Conservation (phyloP, 2,113 vertebrate species). For the Gasterosteus nipponicus region DNA sequence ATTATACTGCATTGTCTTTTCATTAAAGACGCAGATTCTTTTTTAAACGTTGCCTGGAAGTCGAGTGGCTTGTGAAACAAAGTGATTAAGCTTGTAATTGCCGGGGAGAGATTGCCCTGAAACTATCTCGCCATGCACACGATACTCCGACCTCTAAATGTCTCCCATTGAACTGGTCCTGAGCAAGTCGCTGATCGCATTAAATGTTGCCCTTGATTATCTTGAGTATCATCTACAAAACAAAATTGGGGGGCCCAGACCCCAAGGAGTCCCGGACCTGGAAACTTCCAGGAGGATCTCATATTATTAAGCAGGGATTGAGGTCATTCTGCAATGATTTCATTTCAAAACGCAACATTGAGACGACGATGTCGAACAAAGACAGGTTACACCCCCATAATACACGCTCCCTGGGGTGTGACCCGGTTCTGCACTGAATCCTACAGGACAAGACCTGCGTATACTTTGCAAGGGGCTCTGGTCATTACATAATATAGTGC, state of each 20-base stretch:
- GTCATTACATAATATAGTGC: not conserved
- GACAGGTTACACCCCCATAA: conserved; percentile 48
- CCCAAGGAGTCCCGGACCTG: conserved; percentile 5
- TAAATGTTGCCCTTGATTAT: conserved; percentile 23
- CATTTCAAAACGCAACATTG: conserved; percentile 36
- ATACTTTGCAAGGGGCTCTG: not conserved
- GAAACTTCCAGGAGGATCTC: conserved; percentile 33
- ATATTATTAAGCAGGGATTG: conserved; percentile 21
- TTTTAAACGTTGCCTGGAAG: not conserved
- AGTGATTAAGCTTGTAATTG: not conserved
- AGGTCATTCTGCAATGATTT: conserved; percentile 57
- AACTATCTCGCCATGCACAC: not conserved
- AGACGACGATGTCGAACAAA: conserved; percentile 35
- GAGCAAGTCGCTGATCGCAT: conserved; percentile 27
- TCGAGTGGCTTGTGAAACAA: not conserved
- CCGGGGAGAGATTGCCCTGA: not conserved
- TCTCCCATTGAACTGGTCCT: conserved; percentile 10
- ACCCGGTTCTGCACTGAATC: conserved; percentile 13
- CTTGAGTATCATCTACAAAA: conserved; percentile 25
- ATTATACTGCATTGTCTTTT: not conserved
- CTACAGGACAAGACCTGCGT: not conserved
- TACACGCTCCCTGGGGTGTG: not conserved
- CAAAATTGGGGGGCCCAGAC: conserved; percentile 21
- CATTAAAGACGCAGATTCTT: not conserved
- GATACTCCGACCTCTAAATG: not conserved